phyloP scores from a whole-genome alignment of 2,113 vertebrate genomes.

The Mixornis gularis region DNA sequence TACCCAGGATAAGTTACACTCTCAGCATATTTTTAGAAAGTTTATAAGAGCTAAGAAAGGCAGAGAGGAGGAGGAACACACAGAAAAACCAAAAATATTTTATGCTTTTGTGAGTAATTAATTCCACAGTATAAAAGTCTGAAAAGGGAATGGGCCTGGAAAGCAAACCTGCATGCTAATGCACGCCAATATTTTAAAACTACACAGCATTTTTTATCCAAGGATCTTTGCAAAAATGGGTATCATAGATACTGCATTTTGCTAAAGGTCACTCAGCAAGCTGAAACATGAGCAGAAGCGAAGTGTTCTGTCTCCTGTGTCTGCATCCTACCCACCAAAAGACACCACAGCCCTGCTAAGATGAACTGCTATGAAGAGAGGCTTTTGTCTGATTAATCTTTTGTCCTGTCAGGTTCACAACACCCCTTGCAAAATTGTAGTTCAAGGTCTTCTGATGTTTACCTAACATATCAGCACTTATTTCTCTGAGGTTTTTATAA shows the following conservation, averaged over 20 bases:
- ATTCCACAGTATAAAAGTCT: not conserved
- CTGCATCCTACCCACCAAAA: not conserved
- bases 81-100: constrained; percentile 55
- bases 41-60: constrained; percentile 27
- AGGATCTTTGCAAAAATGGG: not conserved
- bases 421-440: constrained; percentile 20
- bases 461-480: constrained; percentile 44
- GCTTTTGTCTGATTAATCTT: constrained; percentile 53
- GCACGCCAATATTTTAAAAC: constrained; percentile 1
- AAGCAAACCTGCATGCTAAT: not conserved
- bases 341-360: not conserved
- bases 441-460: constrained; percentile 57
- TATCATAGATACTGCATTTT: not conserved
- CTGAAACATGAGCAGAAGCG: not conserved
- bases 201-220: not conserved
- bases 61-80: not conserved
- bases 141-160: not conserved
- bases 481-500: constrained; percentile 59
- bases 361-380: constrained; percentile 1
- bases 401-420: constrained; percentile 46
- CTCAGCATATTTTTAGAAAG: constrained; percentile 54
- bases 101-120: constrained; percentile 18
- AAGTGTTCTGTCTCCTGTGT: not conserved
- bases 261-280: constrained; percentile 44
- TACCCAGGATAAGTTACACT: not conserved